These are phyloP conservation scores for Furcula furcula DNA, from an alignment of 2,888 invertebrate species.

Conservation along the genomic window DNA sequence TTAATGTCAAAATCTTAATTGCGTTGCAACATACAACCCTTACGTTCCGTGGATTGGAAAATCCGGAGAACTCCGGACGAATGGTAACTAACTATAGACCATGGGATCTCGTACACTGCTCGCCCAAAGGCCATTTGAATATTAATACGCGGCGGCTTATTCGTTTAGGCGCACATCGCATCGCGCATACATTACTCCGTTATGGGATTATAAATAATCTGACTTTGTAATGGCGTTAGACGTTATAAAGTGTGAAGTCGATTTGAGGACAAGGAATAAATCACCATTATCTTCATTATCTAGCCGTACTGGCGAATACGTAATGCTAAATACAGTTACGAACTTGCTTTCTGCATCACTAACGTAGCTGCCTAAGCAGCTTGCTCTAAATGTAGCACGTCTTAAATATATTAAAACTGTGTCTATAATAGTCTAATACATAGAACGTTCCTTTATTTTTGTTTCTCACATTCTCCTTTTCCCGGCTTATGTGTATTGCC, in stretches of 20 bases:
- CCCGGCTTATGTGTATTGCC: too few relatives aligned
- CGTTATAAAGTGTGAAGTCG: slow-evolving; percentile 36
- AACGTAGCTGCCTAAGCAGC: slow-evolving; percentile 17
- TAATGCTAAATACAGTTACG: slow-evolving; percentile 25
- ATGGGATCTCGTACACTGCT: slow-evolving; percentile 53
- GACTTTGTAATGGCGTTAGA: slow-evolving; percentile 33
- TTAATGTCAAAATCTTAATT: too few relatives aligned
- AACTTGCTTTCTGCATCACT: slow-evolving; percentile 23
- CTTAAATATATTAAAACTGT: too few relatives aligned
- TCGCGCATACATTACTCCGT: slow-evolving; percentile 55
- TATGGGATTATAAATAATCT: slow-evolving; percentile 56
- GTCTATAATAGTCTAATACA: too few relatives aligned
- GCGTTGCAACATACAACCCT: too few relatives aligned
- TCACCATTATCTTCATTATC: slow-evolving; percentile 35
- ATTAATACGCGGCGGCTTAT: slow-evolving; percentile 61
- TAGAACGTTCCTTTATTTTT: too few relatives aligned
- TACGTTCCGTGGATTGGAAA: too few relatives aligned
- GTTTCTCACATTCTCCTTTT: too few relatives aligned
- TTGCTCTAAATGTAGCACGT: too few relatives aligned
- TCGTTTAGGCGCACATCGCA: slow-evolving; percentile 52
- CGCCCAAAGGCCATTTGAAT: slow-evolving; percentile 70
- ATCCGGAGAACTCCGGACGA: too few relatives aligned
- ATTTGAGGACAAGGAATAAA: slow-evolving; percentile 31
- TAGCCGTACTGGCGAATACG: slow-evolving; percentile 24
- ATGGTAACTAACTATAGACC: too few relatives aligned